Percentiles rank a stretch among this genome's conserved stretches.
phyloP scores from a whole-genome alignment of 2,797 vertebrate genomes.

The Melanotaenia parkinsoni region DNA sequence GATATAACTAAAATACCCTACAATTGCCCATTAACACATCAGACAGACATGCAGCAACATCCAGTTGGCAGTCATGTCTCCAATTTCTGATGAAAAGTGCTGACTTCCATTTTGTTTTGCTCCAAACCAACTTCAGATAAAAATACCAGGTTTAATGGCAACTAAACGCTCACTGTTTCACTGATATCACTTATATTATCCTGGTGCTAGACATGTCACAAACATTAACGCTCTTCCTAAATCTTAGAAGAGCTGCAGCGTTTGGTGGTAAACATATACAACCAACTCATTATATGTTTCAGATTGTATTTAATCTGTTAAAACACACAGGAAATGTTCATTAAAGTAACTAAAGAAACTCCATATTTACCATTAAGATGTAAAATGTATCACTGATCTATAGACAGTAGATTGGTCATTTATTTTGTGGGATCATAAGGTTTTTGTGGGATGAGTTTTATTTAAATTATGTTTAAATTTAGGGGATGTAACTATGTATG shows the following conservation, averaged over 20 bases:
- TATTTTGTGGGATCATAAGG: conserved; percentile 30
- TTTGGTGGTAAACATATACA: background rate
- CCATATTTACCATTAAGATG: background rate
- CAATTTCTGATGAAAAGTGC: conserved; percentile 7
- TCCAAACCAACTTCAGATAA: background rate
- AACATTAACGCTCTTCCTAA: no score
- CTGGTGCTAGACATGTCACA: no score
- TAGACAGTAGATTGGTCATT: background rate
- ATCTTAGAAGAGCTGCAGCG: background rate
- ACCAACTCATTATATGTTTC: background rate
- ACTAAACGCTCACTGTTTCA: background rate
- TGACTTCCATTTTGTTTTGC: background rate
- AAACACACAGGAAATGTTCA: background rate
- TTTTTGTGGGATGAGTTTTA: conserved; percentile 32
- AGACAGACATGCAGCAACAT: background rate
- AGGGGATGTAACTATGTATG: conserved; percentile 29
- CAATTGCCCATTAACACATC: background rate
- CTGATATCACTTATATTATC: background rate
- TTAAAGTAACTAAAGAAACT: background rate
- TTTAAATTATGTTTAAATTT: conserved; percentile 19
- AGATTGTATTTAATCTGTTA: background rate
- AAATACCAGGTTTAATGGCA: background rate
- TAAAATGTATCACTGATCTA: background rate
- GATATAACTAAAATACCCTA: background rate
- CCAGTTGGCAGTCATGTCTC: background rate